Evolutionary conservation across 2,888 invertebrate genomes (phyloP).

Genomic region (Aspidapion aeneum): DNA sequence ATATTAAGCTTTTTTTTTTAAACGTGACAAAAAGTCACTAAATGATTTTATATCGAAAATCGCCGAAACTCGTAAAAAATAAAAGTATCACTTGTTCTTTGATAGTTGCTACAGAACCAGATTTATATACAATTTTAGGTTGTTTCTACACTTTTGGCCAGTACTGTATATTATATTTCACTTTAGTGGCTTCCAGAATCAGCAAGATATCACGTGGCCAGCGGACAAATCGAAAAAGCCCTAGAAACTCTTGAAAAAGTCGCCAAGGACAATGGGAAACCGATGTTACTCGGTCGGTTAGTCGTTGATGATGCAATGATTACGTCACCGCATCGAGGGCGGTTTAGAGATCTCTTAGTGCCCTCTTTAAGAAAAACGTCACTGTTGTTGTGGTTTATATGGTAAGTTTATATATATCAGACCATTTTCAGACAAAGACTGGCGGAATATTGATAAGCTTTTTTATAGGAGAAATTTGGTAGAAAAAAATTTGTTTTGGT

Average conservation of each 20-base stretch:
- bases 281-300: slow-evolving; percentile 80
- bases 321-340: slow-evolving; percentile 59
- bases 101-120: no score
- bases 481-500: neutral
- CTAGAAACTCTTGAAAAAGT: slow-evolving; percentile 80
- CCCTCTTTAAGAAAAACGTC: slow-evolving; percentile 82
- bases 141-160: no score
- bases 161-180: no score
- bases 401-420: slow-evolving; percentile 53
- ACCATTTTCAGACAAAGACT: neutral
- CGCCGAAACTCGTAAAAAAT: no score
- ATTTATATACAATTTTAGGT: no score
- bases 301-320: slow-evolving; percentile 73
- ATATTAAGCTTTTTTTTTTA: no score
- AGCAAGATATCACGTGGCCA: slow-evolving; percentile 82
- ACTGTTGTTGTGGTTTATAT: slow-evolving; percentile 87
- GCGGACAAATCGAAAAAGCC: slow-evolving; percentile 84
- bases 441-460: no score
- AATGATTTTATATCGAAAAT: no score
- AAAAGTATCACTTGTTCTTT: no score
- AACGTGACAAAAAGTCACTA: no score
- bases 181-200: slow-evolving; percentile 93
- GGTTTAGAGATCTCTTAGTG: slow-evolving; percentile 68
- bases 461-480: no score
- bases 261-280: slow-evolving; percentile 83